Base-by-base conservation (phyloP, 2,888 invertebrate genomes). In the Tridacna gigas region DNA sequence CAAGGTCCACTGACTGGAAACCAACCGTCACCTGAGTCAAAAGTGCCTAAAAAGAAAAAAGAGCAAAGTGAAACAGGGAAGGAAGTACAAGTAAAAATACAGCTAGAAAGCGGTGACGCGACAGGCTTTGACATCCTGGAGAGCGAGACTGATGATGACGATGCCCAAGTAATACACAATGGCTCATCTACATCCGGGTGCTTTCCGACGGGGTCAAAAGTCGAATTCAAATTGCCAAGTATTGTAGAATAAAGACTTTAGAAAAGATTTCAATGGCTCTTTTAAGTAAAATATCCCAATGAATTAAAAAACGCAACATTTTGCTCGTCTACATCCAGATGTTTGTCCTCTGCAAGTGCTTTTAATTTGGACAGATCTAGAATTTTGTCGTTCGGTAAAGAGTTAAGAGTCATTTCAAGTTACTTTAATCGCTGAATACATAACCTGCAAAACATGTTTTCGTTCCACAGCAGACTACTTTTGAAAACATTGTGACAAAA, bases 1-100 rank as follows among this genome's bases (percentile, higher is more conserved):
- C 84, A 84, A 26, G 75, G 81, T 37, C 67, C 82, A 22, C 25
- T 66, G 15, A 11, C 79, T 13, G 65, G 26, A 3, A 63, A 74
- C 37, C 9, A 37, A 20, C n/a, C n/a, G 7, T 20, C 37, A 2
- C 25, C 25, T 18, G 56, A 71, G 15, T 18, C 65, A 28, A 65
- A 28, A 37, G 37, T 37, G 26, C 0, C 65, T 18, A 65, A 28
- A n/a, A 67, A 67, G 67, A n/a, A 67, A 12, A 67, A 67, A n/a
- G 67, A 67, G 28, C 37, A 13, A 37, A 28, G 13, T 37, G 37
- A 67, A 15, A 45, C 20, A 0, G 45, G 1, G 56, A 67, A 74
- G 13, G 73, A 73, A 47, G 18, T 25, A 12, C 22, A 1, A 7
- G 13, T 15, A 0, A 73, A 73, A 26, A 28, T 12, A 60, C 12